A percentile compares a stretch with the other conserved stretches of the same genome.
Evolutionary conservation across 2,113 vertebrate genomes (phyloP).

Genomic region (Notothenia rossii): DNA sequence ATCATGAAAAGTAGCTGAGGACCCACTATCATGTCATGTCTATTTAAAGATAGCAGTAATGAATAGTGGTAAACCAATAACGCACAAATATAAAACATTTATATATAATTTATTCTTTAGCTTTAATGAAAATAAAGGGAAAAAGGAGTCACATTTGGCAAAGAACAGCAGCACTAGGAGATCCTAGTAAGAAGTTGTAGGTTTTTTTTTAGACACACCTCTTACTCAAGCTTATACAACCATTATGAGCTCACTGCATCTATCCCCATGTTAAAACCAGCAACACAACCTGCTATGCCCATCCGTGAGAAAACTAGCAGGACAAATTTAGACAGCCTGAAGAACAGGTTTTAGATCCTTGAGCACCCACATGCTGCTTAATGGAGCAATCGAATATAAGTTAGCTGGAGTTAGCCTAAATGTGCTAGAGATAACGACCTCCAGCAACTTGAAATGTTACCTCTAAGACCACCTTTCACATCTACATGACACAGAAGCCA

Average conservation of each 20-base stretch:
- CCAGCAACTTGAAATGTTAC: background rate
- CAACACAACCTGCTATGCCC: background rate
- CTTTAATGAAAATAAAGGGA: too few species aligned
- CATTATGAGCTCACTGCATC: background rate
- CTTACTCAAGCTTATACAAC: background rate
- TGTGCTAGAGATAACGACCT: background rate
- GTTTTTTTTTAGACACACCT: background rate
- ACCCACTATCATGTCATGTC: background rate
- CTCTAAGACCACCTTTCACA: background rate
- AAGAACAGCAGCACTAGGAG: too few species aligned
- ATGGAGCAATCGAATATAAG: background rate
- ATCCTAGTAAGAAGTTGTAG: too few species aligned
- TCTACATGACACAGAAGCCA: background rate
- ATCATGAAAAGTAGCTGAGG: background rate
- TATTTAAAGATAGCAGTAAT: background rate
- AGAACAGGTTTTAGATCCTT: background rate
- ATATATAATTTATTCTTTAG: background rate
- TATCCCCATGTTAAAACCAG: background rate
- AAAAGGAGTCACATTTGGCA: too few species aligned
- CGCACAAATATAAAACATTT: background rate
- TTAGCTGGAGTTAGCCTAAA: background rate
- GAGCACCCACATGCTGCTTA: background rate
- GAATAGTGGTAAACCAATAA: background rate
- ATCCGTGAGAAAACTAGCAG: background rate
- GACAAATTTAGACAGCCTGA: background rate